Percentiles rank a stretch among this genome's conserved stretches.
Conservation (phyloP, 2,797 vertebrate species). For the Heterohyrax brucei region DNA sequence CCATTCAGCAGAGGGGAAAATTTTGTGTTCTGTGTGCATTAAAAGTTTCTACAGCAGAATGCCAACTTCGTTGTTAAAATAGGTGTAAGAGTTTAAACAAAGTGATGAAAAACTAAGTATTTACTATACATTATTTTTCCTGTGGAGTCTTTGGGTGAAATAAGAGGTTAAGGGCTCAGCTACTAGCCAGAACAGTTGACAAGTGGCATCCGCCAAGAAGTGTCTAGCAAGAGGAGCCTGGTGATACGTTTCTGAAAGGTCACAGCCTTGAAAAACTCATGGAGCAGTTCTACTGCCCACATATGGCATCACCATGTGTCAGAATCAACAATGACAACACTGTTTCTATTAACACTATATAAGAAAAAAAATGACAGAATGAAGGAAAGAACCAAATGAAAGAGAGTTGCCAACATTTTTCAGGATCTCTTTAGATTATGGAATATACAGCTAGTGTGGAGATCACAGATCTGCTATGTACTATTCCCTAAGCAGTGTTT, state of each 20-base stretch:
- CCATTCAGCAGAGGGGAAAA: slow-evolving; percentile 59
- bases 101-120: background rate
- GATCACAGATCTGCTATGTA: background rate
- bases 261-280: background rate
- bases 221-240: background rate
- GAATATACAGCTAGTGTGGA: rapidly evolving
- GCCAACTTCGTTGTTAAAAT: slow-evolving; percentile 45
- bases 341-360: slow-evolving; percentile 11
- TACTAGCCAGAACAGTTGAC: background rate
- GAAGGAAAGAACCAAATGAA: background rate
- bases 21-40: slow-evolving; percentile 31
- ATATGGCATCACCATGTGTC: background rate
- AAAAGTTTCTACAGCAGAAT: slow-evolving; percentile 48
- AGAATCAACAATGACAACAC: background rate
- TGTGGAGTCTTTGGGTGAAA: background rate
- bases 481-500: background rate
- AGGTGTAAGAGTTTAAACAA: slow-evolving; percentile 57
- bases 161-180: background rate
- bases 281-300: background rate
- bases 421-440: background rate
- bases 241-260: background rate
- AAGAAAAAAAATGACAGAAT: slow-evolving; percentile 14
- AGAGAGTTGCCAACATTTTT: background rate
- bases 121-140: slow-evolving; percentile 26
- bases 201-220: background rate